These are phyloP conservation scores for Neomicropteryx cornuta DNA, from an alignment of 1,140 invertebrate species.

Conservation along the genomic window DNA sequence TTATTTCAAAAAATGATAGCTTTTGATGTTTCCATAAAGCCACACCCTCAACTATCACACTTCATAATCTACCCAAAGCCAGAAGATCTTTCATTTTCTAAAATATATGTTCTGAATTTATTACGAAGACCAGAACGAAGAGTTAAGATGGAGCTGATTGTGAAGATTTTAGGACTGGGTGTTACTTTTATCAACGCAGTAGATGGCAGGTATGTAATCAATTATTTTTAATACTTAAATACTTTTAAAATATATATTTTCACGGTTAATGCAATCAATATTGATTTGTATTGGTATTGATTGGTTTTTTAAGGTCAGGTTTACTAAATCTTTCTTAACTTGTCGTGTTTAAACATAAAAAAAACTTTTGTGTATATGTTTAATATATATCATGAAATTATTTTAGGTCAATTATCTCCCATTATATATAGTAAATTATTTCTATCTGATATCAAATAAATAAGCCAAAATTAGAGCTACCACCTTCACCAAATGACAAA, in stretches of 20 bases:
- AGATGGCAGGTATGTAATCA: constrained; percentile 69
- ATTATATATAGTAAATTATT: no score
- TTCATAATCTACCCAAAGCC: constrained; percentile 41
- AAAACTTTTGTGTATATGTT: no score
- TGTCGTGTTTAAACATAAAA: no score
- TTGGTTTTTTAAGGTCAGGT: no score
- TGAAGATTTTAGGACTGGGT: constrained; percentile 71
- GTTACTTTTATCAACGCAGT: constrained; percentile 67
- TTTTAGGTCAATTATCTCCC: no score
- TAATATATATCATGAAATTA: no score
- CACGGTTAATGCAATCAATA: neutral
- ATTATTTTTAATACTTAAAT: neutral
- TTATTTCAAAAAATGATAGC: constrained; percentile 48
- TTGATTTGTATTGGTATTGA: no score
- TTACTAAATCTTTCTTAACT: no score
- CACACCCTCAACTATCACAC: constrained; percentile 25
- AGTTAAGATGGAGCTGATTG: constrained; percentile 63
- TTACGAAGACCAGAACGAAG: constrained; percentile 66
- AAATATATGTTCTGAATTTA: constrained; percentile 89
- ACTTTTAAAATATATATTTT: neutral
- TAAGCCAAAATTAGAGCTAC: no score
- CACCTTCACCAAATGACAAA: no score
- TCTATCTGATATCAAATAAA: no score
- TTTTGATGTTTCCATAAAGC: constrained; percentile 23
- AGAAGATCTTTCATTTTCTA: constrained; percentile 56